Percentiles rank a stretch among this genome's conserved stretches.
Conservation (phyloP, 2,797 vertebrate species). For the Phylloscopus collybita region DNA sequence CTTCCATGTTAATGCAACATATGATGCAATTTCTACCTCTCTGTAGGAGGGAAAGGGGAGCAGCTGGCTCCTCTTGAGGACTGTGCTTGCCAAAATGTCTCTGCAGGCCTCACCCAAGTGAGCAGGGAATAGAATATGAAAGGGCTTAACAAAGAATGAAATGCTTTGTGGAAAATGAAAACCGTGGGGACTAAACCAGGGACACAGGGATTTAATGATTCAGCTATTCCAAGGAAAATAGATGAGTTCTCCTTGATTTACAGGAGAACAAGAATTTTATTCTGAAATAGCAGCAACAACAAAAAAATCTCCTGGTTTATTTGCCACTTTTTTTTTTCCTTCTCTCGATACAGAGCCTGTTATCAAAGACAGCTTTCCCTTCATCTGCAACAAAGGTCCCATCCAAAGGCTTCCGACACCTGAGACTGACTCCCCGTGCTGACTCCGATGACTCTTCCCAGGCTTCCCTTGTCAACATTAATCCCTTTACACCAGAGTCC, state of each 20-base stretch:
- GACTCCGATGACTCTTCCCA: conserved; percentile 64
- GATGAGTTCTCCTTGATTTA: not conserved
- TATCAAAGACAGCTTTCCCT: conserved; percentile 81
- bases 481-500: conserved; percentile 92
- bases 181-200: not conserved
- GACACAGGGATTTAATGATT: not conserved
- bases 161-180: not conserved
- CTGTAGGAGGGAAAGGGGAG: not conserved
- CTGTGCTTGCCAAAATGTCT: not conserved
- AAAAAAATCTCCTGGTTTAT: not conserved
- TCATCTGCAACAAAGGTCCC: conserved; percentile 72
- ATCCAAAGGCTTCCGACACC: conserved; percentile 69
- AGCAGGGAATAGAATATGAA: not conserved
- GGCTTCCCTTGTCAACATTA: conserved; percentile 87
- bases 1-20: not conserved
- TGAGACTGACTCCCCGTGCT: conserved; percentile 65
- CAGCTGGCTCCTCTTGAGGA: not conserved
- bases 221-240: not conserved
- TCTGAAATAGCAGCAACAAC: not conserved
- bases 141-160: not conserved
- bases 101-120: not conserved
- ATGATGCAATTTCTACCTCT: not conserved
- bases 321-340: rapidly evolving
- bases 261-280: not conserved
- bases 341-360: conserved; percentile 78